These are phyloP conservation scores for Panulirus ornatus DNA, from an alignment of 1,140 invertebrate genomes.

Conservation along the genomic window DNA sequence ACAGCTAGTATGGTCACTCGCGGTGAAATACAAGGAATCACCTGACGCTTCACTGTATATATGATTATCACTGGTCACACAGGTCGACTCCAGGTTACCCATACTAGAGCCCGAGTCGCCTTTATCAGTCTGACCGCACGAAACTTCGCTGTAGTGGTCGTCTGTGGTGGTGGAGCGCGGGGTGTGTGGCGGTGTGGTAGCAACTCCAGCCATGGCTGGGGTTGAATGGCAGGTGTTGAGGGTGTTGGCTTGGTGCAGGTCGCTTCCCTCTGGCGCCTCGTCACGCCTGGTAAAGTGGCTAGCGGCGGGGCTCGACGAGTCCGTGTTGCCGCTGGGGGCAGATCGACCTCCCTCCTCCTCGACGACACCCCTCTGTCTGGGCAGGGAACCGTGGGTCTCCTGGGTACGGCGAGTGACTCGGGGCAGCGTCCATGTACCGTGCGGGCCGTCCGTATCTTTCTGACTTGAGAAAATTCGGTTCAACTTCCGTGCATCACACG, in stretches of 20 bases:
- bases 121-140: not conserved
- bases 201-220: slow-evolving; percentile 45
- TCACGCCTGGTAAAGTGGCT: slow-evolving; percentile 52
- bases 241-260: not conserved
- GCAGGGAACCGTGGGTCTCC: slow-evolving; percentile 16
- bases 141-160: not conserved
- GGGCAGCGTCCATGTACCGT: slow-evolving; percentile 58
- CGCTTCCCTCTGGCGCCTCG: slow-evolving; percentile 18
- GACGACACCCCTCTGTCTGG: slow-evolving; percentile 15
- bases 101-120: not conserved
- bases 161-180: not conserved
- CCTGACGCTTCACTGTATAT: slow-evolving; percentile 10
- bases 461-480: not conserved
- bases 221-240: slow-evolving; percentile 32
- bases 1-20: slow-evolving; percentile 1
- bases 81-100: not conserved
- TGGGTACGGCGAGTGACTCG: slow-evolving; percentile 15
- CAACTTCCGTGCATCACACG: not conserved
- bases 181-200: slow-evolving; percentile 10
- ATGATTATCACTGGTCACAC: not conserved
- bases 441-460: not conserved
- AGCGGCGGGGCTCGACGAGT: slow-evolving; percentile 14
- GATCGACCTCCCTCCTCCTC: not conserved
- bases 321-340: slow-evolving; percentile 10
- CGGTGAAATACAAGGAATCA: slow-evolving; percentile 18